These are phyloP conservation scores for Ageneiosus marmoratus DNA, from an alignment of 2,113 vertebrate genomes.

Conservation along the genomic window DNA sequence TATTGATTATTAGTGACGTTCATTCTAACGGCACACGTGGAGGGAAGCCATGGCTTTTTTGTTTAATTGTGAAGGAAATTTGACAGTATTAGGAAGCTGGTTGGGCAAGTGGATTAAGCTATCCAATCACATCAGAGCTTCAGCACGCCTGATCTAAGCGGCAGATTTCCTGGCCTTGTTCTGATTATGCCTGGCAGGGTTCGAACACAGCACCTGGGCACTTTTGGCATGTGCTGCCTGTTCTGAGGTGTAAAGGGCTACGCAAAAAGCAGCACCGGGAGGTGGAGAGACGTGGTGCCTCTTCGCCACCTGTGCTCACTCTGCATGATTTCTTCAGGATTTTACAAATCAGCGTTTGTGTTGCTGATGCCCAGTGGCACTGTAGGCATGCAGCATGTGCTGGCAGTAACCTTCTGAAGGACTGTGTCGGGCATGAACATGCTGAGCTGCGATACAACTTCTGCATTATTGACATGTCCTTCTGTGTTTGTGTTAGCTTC, in stretches of 20 bases:
- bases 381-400: background rate
- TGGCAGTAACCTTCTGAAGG: background rate
- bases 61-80: background rate
- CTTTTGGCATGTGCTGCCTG: background rate
- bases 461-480: background rate
- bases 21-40: no score
- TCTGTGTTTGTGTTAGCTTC: no score
- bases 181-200: conserved; percentile 4
- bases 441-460: background rate
- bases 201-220: background rate
- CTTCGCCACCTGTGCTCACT: conserved; percentile 3
- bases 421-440: background rate
- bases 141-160: background rate
- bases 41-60: no score
- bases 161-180: background rate
- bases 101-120: background rate
- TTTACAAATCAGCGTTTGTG: background rate
- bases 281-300: background rate
- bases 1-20: no score
- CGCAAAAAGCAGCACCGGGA: background rate
- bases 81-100: background rate
- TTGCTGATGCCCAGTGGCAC: background rate
- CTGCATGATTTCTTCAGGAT: background rate
- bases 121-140: background rate
- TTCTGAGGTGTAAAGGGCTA: background rate